Evolutionary conservation across 2,113 vertebrate species (phyloP), one percentile per base, ranked within the genome.

Genomic region (Mystacornis crossleyi): DNA sequence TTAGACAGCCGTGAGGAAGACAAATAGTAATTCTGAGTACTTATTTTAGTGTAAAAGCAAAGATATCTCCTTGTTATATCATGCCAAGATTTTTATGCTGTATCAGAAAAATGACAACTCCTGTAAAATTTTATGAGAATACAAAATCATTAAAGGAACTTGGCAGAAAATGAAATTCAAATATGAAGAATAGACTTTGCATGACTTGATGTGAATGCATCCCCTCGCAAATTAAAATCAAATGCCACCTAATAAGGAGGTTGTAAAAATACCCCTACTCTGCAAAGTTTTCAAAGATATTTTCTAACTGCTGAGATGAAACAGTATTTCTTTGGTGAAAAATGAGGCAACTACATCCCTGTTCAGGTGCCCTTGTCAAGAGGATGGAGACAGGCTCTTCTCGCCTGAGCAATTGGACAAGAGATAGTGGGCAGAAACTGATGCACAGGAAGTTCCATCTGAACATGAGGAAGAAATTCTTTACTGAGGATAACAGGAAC

Each of bases 151-250:
- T 97, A 97, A 89, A 29, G 4, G 51, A 36, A 96, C 92, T 57
- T 58, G 67, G 23, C 66, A 89, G 51, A 80, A 97, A 86, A 89
- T 89, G 64, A 96, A 95, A 90, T 75, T 36, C 75, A 95, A 78
- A 93, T 81, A 96, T 88, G 86, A 97, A 87, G 61, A 95, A 83
- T 50, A 58, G 74, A 66, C 40, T 93, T 96, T 8, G 10, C 71
- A 90, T 48, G 86, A 83, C 69, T 85, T 90, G 60, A 90, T 8
- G 9, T 31, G 89, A 94, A 91, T 93, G 81, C 69, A 95, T 92
- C 77, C 81, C 66, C 90, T 90, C 11, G 2, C 95, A 97, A 97
- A 96, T 96, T 95, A 97, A 92, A 97, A 90, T 88, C 62, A 97
- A 97, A 97, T 95, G 65, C 25, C 60, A 81, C 42, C 38, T 92